These are phyloP conservation scores for Sycophila sp. DNA, from an alignment of 1,140 invertebrate species.

Conservation along the genomic window DNA sequence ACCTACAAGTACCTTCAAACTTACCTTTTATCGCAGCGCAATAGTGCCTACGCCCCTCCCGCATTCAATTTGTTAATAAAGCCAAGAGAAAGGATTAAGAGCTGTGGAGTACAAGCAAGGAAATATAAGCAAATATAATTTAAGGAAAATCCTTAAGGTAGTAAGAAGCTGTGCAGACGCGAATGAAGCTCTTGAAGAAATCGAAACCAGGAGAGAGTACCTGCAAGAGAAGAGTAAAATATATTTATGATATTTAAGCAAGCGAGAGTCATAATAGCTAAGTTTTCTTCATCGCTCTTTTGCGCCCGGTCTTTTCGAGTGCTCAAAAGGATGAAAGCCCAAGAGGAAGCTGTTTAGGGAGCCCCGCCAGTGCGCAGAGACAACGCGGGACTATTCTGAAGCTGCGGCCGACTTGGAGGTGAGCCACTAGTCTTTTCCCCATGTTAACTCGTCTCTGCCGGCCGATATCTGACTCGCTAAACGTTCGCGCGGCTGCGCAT, in stretches of 20 bases:
- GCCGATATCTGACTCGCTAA: not conserved
- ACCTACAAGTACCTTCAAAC: constrained; percentile 65
- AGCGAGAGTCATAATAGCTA: constrained; percentile 4
- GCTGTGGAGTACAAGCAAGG: not conserved
- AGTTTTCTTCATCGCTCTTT: constrained; percentile 18
- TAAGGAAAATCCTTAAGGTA: no score
- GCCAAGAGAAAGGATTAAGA: constrained; percentile 37
- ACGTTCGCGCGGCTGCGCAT: constrained; percentile 17
- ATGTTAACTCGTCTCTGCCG: not conserved
- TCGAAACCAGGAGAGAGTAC: constrained; percentile 4
- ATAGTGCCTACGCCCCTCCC: constrained; percentile 61
- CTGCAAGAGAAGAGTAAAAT: constrained; percentile 24
- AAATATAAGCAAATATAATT: constrained; percentile 13
- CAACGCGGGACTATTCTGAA: not conserved
- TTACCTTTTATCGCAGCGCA: constrained; percentile 61
- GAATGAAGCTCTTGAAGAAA: constrained; percentile 4
- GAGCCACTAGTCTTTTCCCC: not conserved
- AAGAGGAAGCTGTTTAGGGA: not conserved
- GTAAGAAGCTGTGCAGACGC: not conserved
- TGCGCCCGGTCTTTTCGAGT: not conserved
- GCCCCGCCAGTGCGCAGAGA: no score
- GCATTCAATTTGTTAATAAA: constrained; percentile 42
- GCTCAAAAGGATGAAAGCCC: not conserved
- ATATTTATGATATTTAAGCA: constrained; percentile 28
- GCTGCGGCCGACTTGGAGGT: constrained; percentile 17